Base-by-base conservation (phyloP, 1,140 invertebrate genomes). In the Hesperophylax magnus region DNA sequence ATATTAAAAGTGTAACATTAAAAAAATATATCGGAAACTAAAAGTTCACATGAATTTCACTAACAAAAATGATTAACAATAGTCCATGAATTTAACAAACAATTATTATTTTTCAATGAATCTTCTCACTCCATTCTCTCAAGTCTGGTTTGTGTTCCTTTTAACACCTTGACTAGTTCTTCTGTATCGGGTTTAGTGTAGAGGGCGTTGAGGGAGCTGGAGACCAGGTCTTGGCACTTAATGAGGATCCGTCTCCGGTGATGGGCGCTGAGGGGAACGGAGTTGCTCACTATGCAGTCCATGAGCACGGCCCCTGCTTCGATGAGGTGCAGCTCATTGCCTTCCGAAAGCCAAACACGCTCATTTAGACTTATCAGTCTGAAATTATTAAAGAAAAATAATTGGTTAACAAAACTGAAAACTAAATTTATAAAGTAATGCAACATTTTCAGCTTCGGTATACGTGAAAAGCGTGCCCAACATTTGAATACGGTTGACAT, bases 291-390 rank as follows among this genome's bases (percentile, higher is more conserved):
- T 80, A 95, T 92, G 56, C 91, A 89, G 60, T 91, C 91, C 71
- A 95, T 91, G 84, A 95, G 88, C 84, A 91, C 91, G 53, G 93
- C 92, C 31, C 93, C 93, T 0, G 92, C 93, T 87, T 93, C 92
- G 74, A 94, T 93, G 39, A 95, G 89, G 88, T 96, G 94, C 87
- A 94, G 93, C 88, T 96, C 94, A 85, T 95, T 94, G 20, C 94
- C 94, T 88, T 94, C 93, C 27, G 92, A 93, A 65, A 94, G 88
- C 94, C 95, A 96, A 79, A 93, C 92, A 79, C 94, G 91, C 85
- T 95, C 94, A 86, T 95, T 94, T 84, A 93, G 91, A 34, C 93
- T 93, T 84, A 94, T 92, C 90, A 94, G 89, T 86, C 94, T 93
- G 81, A 71, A 89, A 85, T 85, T 85, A 72, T 77, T 83, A 84